These are phyloP conservation scores for Monodelphis domestica DNA, from an alignment of 2,797 vertebrate species.

Conservation along the genomic window DNA sequence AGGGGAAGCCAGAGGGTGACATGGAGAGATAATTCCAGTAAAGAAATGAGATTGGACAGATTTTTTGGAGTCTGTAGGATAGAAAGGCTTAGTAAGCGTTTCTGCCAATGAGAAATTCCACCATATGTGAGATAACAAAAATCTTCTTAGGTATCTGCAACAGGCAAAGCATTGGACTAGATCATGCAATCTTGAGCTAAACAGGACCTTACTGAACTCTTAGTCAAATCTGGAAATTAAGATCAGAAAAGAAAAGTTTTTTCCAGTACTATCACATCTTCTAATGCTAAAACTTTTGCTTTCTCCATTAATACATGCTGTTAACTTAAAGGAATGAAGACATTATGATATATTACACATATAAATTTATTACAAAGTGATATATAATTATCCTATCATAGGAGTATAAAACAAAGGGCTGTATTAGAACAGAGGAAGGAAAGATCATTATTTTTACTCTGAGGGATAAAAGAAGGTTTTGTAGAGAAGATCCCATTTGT, in stretches of 20 bases:
- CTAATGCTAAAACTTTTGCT: background rate
- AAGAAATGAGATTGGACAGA: background rate
- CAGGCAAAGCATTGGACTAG: background rate
- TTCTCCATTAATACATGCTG: background rate
- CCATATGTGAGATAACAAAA: background rate
- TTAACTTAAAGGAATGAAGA: background rate
- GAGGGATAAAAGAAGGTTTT: background rate
- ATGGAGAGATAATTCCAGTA: background rate
- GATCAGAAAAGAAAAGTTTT: background rate
- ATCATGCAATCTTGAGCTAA: background rate
- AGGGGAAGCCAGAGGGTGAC: background rate
- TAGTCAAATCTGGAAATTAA: background rate
- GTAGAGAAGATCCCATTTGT: background rate
- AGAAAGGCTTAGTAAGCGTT: background rate
- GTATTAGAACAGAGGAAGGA: background rate
- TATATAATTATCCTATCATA: background rate
- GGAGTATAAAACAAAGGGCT: background rate
- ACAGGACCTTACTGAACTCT: background rate
- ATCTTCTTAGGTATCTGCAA: background rate
- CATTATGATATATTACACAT: background rate
- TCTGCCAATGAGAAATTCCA: background rate
- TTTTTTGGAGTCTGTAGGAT: background rate
- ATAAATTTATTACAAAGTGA: background rate
- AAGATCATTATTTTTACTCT: background rate
- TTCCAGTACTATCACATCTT: background rate